phyloP scores from a whole-genome alignment of 2,888 invertebrate species.

The Hemithea aestivaria region DNA sequence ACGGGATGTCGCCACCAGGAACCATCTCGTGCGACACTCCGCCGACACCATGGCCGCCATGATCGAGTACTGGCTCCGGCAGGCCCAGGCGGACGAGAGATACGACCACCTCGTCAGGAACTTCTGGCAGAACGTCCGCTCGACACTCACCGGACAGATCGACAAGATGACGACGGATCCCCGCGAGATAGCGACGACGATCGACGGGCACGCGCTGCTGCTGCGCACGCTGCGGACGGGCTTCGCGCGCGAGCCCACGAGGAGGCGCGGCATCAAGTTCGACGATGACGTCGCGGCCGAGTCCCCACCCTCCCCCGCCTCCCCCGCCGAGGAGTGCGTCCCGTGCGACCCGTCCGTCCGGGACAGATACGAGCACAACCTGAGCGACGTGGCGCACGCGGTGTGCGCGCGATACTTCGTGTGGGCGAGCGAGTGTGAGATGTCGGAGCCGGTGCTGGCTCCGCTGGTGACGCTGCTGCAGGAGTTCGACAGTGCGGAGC shows the following conservation, averaged over 20 bases:
- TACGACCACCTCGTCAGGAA: conserved; percentile 53
- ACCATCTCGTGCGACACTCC: conserved; percentile 42
- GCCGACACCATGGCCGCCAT: conserved; percentile 44
- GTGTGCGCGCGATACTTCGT: conserved; percentile 77
- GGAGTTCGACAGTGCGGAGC: conserved; percentile 75
- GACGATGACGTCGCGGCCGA: conserved; percentile 32
- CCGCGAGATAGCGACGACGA: conserved; percentile 57
- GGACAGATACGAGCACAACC: conserved; percentile 57
- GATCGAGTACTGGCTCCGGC: conserved; percentile 54
- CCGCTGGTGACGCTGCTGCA: conserved; percentile 75
- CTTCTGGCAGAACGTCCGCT: conserved; percentile 62
- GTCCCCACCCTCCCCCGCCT: not conserved
- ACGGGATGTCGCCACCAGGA: conserved; percentile 25
- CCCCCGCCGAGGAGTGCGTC: not conserved
- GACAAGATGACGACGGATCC: conserved; percentile 56
- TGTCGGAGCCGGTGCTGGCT: conserved; percentile 61
- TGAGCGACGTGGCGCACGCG: conserved; percentile 64
- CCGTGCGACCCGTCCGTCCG: conserved; percentile 31
- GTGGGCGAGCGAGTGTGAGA: conserved; percentile 63
- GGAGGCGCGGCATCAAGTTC: conserved; percentile 46
- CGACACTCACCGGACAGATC: conserved; percentile 44
- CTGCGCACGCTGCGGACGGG: conserved; percentile 46
- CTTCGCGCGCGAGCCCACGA: conserved; percentile 39
- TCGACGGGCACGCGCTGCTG: conserved; percentile 55
- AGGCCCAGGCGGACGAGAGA: conserved; percentile 32